These are phyloP conservation scores for Elachura formosa DNA, from an alignment of 2,113 vertebrate species.

Conservation along the genomic window DNA sequence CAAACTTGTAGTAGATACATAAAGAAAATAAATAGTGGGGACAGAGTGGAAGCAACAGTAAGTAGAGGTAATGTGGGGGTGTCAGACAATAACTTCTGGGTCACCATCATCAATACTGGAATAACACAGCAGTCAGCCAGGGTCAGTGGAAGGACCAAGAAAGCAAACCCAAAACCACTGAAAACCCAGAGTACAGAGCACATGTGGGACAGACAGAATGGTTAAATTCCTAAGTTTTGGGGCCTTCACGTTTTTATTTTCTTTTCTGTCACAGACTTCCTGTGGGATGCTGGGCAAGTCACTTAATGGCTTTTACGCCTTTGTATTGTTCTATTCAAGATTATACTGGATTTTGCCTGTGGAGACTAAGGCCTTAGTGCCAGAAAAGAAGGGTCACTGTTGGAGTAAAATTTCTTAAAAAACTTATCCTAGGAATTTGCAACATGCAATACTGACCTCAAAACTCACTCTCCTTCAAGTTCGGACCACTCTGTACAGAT, in stretches of 20 bases:
- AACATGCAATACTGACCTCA: neutral
- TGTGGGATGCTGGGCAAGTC: neutral
- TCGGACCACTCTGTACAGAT: neutral
- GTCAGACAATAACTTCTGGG: neutral
- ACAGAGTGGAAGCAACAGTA: neutral
- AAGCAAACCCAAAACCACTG: neutral
- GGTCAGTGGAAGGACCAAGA: neutral
- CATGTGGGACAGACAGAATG: neutral
- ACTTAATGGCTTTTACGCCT: neutral
- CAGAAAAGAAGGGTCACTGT: neutral
- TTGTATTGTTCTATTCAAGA: constrained; percentile 26
- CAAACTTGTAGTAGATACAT: neutral
- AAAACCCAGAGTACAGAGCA: neutral
- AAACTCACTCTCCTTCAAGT: neutral
- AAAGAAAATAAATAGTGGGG: neutral
- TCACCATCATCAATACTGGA: neutral
- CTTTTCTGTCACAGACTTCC: constrained; percentile 47
- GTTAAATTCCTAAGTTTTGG: neutral
- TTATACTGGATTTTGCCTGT: neutral
- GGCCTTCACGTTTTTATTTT: neutral
- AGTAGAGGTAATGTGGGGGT: neutral
- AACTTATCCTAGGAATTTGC: neutral
- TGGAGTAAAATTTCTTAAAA: neutral
- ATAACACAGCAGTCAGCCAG: accelerated
- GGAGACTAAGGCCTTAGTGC: neutral